Percentiles rank a stretch among this genome's conserved stretches.
Conservation (phyloP, 2,797 vertebrate genomes). For the Enteromius radiatus region DNA sequence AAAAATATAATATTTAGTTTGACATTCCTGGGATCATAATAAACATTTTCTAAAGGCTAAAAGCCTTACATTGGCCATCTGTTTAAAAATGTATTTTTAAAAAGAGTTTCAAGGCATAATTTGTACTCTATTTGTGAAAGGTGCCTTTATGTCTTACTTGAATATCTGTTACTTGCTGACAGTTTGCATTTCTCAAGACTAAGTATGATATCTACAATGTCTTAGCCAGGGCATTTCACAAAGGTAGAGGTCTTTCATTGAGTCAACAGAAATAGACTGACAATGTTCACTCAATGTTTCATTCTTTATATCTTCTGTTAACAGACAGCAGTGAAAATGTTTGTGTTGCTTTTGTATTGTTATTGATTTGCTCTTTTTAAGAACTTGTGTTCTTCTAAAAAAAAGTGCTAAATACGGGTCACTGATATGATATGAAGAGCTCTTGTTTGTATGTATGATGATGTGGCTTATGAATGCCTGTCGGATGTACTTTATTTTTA, state of each 20-base stretch:
- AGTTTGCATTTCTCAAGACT: not conserved
- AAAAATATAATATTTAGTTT: not conserved
- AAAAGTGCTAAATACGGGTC: slow-evolving; percentile 55
- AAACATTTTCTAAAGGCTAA: not conserved
- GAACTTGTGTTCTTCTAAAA: not conserved
- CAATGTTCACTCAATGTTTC: not conserved
- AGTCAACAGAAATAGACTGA: not conserved
- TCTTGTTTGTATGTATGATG: slow-evolving; percentile 73
- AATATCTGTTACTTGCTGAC: slow-evolving; percentile 2
- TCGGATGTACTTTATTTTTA: slow-evolving; percentile 71
- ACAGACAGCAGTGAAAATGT: slow-evolving; percentile 2
- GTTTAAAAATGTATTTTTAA: not conserved
- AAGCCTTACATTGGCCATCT: not conserved
- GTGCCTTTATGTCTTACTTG: slow-evolving; percentile 15
- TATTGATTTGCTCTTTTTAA: not conserved
- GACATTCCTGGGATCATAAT: not conserved
- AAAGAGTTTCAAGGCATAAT: not conserved
- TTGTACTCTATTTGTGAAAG: slow-evolving; percentile 18
- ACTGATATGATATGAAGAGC: slow-evolving; percentile 57
- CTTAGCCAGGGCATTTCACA: slow-evolving; percentile 23
- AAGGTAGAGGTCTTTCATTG: not conserved
- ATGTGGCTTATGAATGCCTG: slow-evolving; percentile 52
- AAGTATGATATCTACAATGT: not conserved
- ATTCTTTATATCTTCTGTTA: not conserved
- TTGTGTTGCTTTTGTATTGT: not conserved